Percentiles rank a stretch among this genome's conserved stretches.
Evolutionary conservation across 1,140 invertebrate species (phyloP).

Genomic region (Zelostemma sp.): DNA sequence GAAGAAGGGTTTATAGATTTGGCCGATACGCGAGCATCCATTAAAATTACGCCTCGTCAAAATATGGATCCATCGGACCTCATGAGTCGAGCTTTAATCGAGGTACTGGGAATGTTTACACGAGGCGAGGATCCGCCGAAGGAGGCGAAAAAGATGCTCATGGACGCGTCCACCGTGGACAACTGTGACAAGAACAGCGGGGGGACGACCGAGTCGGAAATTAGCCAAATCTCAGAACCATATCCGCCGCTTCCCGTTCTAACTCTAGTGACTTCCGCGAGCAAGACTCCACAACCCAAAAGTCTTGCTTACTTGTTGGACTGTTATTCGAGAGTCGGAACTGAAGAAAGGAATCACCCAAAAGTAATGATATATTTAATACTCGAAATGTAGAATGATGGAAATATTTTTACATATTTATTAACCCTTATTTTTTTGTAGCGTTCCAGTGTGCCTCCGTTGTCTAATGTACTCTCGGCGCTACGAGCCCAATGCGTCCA

Average conservation of each 20-base stretch:
- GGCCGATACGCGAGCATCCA: conserved; percentile 72
- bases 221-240: conserved; percentile 57
- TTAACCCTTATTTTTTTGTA: conserved; percentile 57
- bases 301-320: conserved; percentile 75
- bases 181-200: conserved; percentile 63
- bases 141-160: conserved; percentile 72
- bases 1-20: conserved; percentile 75
- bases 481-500: conserved; percentile 76
- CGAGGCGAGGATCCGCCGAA: conserved; percentile 75
- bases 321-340: conserved; percentile 77
- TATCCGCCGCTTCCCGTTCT: conserved; percentile 52
- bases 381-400: too few relatives aligned
- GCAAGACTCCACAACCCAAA: conserved; percentile 65
- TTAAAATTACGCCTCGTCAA: not conserved
- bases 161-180: conserved; percentile 64
- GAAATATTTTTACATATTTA: too few relatives aligned
- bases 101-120: conserved; percentile 75
- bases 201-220: not conserved
- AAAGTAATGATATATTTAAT: too few relatives aligned
- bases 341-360: conserved; percentile 80
- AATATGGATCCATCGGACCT: conserved; percentile 72
- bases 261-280: conserved; percentile 45
- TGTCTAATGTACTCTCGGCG: conserved; percentile 72
- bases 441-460: conserved; percentile 73
- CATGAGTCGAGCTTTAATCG: conserved; percentile 77